phyloP scores from a whole-genome alignment of 2,797 vertebrate species.

The Oophaga sylvatica region DNA sequence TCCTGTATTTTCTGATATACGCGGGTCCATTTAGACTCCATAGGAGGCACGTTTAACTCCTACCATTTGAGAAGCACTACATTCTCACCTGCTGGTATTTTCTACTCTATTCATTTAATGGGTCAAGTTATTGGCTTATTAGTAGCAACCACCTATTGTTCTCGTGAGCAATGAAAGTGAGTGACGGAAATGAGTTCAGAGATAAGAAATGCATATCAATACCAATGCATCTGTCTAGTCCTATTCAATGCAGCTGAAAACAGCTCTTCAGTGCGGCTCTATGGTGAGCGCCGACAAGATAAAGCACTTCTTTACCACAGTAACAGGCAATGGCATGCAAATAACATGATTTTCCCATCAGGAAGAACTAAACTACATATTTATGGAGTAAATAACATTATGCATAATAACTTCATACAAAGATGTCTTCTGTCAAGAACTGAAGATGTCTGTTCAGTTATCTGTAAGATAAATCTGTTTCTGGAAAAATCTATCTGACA shows the following conservation, averaged over 20 bases:
- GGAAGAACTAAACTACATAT: not conserved
- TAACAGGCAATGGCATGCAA: not conserved
- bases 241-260: not conserved
- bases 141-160: constrained; percentile 29
- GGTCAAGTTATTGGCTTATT: constrained; percentile 34
- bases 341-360: not conserved
- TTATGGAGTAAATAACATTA: not conserved
- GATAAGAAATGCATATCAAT: constrained; percentile 14
- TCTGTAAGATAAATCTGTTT: not conserved
- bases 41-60: constrained; percentile 8
- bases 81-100: constrained; percentile 36
- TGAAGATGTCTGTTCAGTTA: not conserved
- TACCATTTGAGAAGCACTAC: not conserved
- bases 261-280: not conserved
- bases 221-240: constrained; percentile 3
- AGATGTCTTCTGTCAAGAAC: not conserved
- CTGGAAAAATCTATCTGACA: not conserved
- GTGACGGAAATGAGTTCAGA: constrained; percentile 18
- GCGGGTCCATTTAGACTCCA: not conserved
- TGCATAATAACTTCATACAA: not conserved
- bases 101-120: constrained; percentile 26
- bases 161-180: not conserved
- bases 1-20: not conserved
- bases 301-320: not conserved
- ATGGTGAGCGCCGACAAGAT: not conserved